These are phyloP conservation scores for Malthinus flaveolus DNA, from an alignment of 2,888 invertebrate species.

Conservation along the genomic window DNA sequence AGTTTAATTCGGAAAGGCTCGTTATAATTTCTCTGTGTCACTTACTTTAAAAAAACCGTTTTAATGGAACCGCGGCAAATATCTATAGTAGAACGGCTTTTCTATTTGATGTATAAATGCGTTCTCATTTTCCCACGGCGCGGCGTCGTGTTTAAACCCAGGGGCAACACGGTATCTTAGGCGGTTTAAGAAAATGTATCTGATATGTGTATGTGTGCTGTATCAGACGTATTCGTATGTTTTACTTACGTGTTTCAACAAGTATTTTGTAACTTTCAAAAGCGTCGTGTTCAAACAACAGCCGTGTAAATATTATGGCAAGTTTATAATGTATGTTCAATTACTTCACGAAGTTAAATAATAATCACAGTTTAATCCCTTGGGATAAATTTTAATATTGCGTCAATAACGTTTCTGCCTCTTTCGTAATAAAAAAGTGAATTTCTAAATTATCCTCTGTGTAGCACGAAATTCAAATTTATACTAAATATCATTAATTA, in stretches of 20 bases:
- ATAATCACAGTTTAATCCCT: slow-evolving; percentile 30
- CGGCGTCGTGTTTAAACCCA: slow-evolving; percentile 14
- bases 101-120: slow-evolving; percentile 12
- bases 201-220: slow-evolving; percentile 12
- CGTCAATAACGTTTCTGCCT: no score
- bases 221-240: slow-evolving; percentile 18
- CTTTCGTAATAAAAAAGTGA: no score
- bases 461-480: slow-evolving; percentile 6
- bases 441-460: no score
- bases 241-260: slow-evolving; percentile 11
- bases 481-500: slow-evolving; percentile 19
- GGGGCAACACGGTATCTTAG: slow-evolving; percentile 7
- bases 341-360: slow-evolving; percentile 28
- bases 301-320: slow-evolving; percentile 15
- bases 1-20: neutral
- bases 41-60: neutral
- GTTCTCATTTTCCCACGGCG: slow-evolving; percentile 11
- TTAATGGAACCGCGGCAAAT: slow-evolving; percentile 7
- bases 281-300: slow-evolving; percentile 13
- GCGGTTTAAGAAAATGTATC: slow-evolving; percentile 18
- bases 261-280: slow-evolving; percentile 19
- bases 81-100: slow-evolving; percentile 12
- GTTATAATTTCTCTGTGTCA: slow-evolving; percentile 5
- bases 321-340: slow-evolving; percentile 24
- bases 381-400: slow-evolving; percentile 35